Evolutionary conservation across 2,888 invertebrate genomes (phyloP), one percentile per base, ranked within the genome.

Genomic region (Scaptomyza caliginosa): DNA sequence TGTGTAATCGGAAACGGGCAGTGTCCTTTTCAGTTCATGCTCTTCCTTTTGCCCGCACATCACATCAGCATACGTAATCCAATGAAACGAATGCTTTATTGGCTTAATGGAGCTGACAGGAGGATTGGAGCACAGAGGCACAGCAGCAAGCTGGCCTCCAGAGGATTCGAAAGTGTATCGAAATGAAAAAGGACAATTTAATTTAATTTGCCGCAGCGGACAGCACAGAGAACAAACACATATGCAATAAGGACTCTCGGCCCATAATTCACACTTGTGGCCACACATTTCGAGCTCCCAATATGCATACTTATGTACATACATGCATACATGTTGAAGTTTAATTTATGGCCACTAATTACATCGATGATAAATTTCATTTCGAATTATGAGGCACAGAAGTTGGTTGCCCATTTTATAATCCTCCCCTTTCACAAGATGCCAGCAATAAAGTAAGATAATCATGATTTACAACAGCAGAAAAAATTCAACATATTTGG

Each of bases 261-360:
- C 52, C 75, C 72, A 86, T 85, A 86, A 83, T 86, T 80, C 80
- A 83, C 86, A 83, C 86, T 80, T 83, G 86, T 74, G 82, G 62
- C 78, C 84, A 48, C 32, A 51, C 55, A 69, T 38, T 30, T 62
- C 28, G 51, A 28, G 17, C 13, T 5, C 43, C 17, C 24, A 7
- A 39, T 36, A 4, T 13, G 3, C 16, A 2, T 10, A 2, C 16
- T 11, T 39, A 24, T 23, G 4, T 10, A 2, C 16, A 16, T 39
- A 24, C 13, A 28, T 13, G 23, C 32, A 32, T 26, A 24, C 13
- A 34, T 40, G 45, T 40, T 23, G 7, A 52, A 38, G 38, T 68
- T 67, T 86, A 88, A 89, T 89, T 89, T 90, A 89, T 89, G 76
- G 67, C 82, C 88, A 88, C 88, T 90, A 89, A 90, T 89, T 89